Base-by-base conservation (phyloP, 2,888 invertebrate genomes). In the Athalia rosae region DNA sequence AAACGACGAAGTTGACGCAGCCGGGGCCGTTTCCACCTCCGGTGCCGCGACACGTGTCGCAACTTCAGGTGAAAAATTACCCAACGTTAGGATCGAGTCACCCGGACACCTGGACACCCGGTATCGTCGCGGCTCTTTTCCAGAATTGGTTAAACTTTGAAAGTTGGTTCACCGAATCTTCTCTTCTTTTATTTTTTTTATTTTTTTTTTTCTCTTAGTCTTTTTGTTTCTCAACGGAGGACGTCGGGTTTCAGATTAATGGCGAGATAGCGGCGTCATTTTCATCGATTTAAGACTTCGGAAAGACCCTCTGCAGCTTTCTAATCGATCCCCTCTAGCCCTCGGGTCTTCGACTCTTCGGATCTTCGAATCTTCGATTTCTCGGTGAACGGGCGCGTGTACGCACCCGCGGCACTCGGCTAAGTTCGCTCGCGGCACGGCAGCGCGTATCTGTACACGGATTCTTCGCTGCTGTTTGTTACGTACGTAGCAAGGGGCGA, bases 401-500 rank as follows among this genome's bases (percentile, higher is more conserved):
- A 28, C 67, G 67, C 50, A 48, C 11, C 50, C 50, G 9, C 41
- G 45, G 64, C 64, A 64, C 64, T 64, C 15, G 61, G 28, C 15
- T 15, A 15, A 15, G 1, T 15, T 15, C 15, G 15, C 15, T 15
- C 15, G 1, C 1, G 15, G 15, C n/a, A n/a, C 53, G 53, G 4
- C 53, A 53, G 8, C 53, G n/a, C 8, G 53, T 53, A 53, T 3
- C 8, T 9, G 8, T 53, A 3, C 53, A n/a, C n/a, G 28, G 53
- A 53, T 53, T 53, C 53, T 53, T 53, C 53, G 28, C 53, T 4
- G 53, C 15, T 15, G 15, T 15, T 15, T 15, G 15, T 15, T 81
- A 64, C 78, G 78, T 79, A 78, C 77, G 82, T 80, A 80, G 83
- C 63, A 76, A 78, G 77, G 76, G 81, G 88, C 88, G 88, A 88